These are phyloP conservation scores for Gadus macrocephalus DNA, from an alignment of 2,113 vertebrate species.

Conservation along the genomic window DNA sequence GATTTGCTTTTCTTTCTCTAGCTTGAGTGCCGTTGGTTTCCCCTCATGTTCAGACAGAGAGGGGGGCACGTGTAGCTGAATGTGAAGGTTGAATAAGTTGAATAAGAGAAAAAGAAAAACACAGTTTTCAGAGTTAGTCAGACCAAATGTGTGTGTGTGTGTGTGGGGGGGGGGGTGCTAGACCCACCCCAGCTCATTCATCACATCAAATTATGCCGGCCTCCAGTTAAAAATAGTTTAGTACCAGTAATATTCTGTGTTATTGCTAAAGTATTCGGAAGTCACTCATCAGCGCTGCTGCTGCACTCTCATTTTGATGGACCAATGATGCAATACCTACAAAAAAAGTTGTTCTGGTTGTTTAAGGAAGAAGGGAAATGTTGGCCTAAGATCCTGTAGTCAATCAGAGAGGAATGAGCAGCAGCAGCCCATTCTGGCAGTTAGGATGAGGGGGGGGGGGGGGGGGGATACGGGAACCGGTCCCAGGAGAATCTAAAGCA, in stretches of 20 bases:
- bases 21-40: conserved; percentile 18
- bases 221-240: conserved; percentile 36
- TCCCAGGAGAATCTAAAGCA: no score
- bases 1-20: conserved; percentile 34
- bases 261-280: conserved; percentile 16
- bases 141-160: conserved; percentile 1
- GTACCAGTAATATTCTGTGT: background rate
- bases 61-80: conserved; percentile 45
- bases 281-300: conserved; percentile 8
- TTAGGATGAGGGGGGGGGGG: no score
- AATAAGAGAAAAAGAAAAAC: conserved; percentile 32
- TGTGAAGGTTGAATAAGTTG: conserved; percentile 49
- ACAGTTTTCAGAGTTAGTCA: conserved; percentile 51
- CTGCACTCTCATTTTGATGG: conserved; percentile 10
- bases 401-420: background rate
- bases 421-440: no score
- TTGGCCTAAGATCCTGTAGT: background rate
- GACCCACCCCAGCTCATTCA: conserved; percentile 49
- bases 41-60: conserved; percentile 23
- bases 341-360: background rate
- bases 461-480: no score
- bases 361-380: background rate
- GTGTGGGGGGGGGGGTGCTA: conserved; percentile 14
- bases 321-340: conserved; percentile 21
- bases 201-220: conserved; percentile 21